Evolutionary conservation across 1,140 invertebrate genomes (phyloP).

Genomic region (Tetramorium parvispinum): DNA sequence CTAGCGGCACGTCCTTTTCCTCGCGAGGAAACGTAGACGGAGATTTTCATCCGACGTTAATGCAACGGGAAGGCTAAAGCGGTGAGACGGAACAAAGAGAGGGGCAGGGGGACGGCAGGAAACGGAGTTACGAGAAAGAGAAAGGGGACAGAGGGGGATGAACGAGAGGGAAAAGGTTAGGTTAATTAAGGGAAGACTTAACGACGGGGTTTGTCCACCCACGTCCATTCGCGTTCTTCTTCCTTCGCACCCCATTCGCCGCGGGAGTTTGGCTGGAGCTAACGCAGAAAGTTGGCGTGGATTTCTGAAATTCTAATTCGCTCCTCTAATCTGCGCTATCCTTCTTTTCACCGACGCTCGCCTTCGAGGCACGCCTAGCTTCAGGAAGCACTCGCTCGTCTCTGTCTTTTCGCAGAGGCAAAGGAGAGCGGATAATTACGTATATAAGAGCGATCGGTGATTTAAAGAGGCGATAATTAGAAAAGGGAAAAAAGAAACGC

Average conservation of each 20-base stretch:
- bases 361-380: neutral
- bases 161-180: slow-evolving; percentile 62
- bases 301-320: slow-evolving; percentile 79
- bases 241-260: slow-evolving; percentile 34
- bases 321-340: slow-evolving; percentile 67
- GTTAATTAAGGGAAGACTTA: slow-evolving; percentile 77
- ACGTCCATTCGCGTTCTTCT: slow-evolving; percentile 58
- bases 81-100: neutral
- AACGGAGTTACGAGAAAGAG: slow-evolving; percentile 17
- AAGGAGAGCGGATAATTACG: neutral
- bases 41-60: slow-evolving; percentile 58
- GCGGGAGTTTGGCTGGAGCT: slow-evolving; percentile 63
- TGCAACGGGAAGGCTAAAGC: slow-evolving; percentile 47
- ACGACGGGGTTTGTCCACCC: slow-evolving; percentile 72
- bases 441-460: neutral
- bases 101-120: neutral
- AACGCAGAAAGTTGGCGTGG: slow-evolving; percentile 74
- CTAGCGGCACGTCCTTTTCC: slow-evolving; percentile 18
- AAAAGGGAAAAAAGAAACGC: neutral
- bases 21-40: slow-evolving; percentile 23
- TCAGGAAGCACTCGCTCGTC: slow-evolving; percentile 6
- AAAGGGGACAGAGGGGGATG: neutral
- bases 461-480: neutral
- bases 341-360: slow-evolving; percentile 46
- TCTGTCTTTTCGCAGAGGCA: neutral